phyloP scores from a whole-genome alignment of 2,113 vertebrate genomes.

The Brevimyrus niger region DNA sequence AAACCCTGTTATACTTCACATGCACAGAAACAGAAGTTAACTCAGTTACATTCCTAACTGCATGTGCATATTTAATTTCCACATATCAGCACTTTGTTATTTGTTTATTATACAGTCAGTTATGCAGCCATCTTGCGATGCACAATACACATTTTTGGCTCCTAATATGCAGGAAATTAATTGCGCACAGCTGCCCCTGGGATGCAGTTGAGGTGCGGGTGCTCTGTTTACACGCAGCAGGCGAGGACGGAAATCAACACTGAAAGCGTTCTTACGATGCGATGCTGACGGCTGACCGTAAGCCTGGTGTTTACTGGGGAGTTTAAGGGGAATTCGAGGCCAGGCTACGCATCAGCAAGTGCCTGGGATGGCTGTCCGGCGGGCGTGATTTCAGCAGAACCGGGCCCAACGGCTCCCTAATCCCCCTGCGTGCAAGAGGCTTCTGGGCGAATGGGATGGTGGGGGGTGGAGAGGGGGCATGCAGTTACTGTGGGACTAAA shows the following conservation, averaged over 20 bases:
- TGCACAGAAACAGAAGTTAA: background rate
- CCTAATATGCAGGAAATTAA: constrained; percentile 14
- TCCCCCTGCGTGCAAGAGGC: constrained; percentile 49
- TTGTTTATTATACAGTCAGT: constrained; percentile 10
- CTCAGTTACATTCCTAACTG: background rate
- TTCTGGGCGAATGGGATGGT: constrained; percentile 26
- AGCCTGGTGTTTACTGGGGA: constrained; percentile 76
- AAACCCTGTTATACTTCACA: constrained; percentile 35
- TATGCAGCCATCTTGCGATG: constrained; percentile 9
- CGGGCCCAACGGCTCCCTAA: constrained; percentile 69
- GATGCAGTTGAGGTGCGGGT: constrained; percentile 57
- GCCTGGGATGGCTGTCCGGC: constrained; percentile 70
- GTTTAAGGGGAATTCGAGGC: constrained; percentile 75
- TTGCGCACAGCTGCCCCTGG: constrained; percentile 47
- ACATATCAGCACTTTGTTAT: background rate
- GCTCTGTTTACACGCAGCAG: constrained; percentile 69
- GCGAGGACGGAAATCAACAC: constrained; percentile 61
- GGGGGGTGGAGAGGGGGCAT: background rate
- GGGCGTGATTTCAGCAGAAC: constrained; percentile 53
- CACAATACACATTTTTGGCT: constrained; percentile 10
- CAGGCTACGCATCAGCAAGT: constrained; percentile 68
- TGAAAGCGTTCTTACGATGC: constrained; percentile 63
- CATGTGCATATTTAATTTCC: background rate
- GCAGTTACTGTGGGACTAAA: constrained; percentile 41
- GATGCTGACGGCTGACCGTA: constrained; percentile 69